Base-by-base conservation (phyloP, 1,140 invertebrate genomes). In the Drosophila mauritiana region DNA sequence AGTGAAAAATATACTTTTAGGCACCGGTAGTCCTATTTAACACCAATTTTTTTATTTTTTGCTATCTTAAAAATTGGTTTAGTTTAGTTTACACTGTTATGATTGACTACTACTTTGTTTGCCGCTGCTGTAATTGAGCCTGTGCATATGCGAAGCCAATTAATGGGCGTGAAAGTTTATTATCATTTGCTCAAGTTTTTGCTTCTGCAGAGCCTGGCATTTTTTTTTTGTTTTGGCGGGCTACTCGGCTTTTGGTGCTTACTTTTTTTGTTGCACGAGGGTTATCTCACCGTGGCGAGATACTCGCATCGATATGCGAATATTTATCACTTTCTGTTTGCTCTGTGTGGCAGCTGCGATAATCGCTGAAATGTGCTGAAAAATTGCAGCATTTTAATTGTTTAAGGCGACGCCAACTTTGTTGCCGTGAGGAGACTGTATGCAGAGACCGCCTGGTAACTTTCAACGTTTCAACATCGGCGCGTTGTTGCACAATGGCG, bases 121-220 rank as follows among this genome's bases (percentile, higher is more conserved):
- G 1, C 59, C 46, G 1, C 22, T 7, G 17, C 12, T 53, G 64
- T 55, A 3, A 0, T 1, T 7, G 7, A 68, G 31, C 17, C 15
- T 55, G 64, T 69, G 49, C 22, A 69, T 70, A 69, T 69, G 84
- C 84, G 72, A 83, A 73, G 80, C 77, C 84, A 89, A 89, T 89
- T 89, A 89, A 89, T 89, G 84, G 84, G 84, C 84, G 84, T 89
- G 84, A 89, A 89, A 89, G 84, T 89, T 89, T 84, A 89, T 89
- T 84, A 89, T 89, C 69, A 77, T 79, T 84, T 84, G 75, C 70
- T 70, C 62, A 65, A 82, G 56, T 77, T 53, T 53, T 68, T 58
- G 34, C 56, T 51, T 34, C 65, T 31, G 56, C 42, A 45, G 67
- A 39, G 58, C 40, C 46, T 25, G 43, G 45, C 61, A 2, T 31